Evolutionary conservation across 2,113 vertebrate species (phyloP).

Genomic region (Tonatia bakeri): DNA sequence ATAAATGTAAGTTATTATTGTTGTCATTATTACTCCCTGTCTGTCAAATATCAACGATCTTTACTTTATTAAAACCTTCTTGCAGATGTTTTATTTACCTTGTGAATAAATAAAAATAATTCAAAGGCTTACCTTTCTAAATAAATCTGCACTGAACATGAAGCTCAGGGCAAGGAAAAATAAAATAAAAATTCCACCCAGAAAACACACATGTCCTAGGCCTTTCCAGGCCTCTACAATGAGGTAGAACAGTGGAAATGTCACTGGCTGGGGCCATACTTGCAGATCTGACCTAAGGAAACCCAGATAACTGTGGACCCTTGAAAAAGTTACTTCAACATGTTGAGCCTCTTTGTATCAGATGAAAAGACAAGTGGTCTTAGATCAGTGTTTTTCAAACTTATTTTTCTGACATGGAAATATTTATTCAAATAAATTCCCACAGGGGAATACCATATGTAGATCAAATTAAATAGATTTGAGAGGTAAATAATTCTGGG

Average conservation of each 20-base stretch:
- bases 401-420: neutral
- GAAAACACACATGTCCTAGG: neutral
- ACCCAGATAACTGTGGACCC: neutral
- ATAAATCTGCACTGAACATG: neutral
- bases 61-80: slow-evolving; percentile 9
- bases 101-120: slow-evolving; percentile 3
- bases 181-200: neutral
- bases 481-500: neutral
- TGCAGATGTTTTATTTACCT: slow-evolving; percentile 1
- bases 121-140: neutral
- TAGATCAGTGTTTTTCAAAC: neutral
- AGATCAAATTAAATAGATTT: neutral
- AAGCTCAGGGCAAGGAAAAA: neutral
- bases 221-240: neutral
- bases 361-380: neutral
- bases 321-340: neutral
- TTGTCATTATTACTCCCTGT: neutral
- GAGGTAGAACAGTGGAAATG: neutral
- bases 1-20: neutral
- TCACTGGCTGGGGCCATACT: neutral
- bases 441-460: neutral
- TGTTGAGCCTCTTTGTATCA: neutral
- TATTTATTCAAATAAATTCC: slow-evolving; percentile 1
- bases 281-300: slow-evolving; percentile 1
- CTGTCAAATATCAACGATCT: neutral